A percentile compares a stretch with the other conserved stretches of the same genome.
Evolutionary conservation across 2,888 invertebrate genomes (phyloP).

Genomic region (Dastarcus helophoroides): DNA sequence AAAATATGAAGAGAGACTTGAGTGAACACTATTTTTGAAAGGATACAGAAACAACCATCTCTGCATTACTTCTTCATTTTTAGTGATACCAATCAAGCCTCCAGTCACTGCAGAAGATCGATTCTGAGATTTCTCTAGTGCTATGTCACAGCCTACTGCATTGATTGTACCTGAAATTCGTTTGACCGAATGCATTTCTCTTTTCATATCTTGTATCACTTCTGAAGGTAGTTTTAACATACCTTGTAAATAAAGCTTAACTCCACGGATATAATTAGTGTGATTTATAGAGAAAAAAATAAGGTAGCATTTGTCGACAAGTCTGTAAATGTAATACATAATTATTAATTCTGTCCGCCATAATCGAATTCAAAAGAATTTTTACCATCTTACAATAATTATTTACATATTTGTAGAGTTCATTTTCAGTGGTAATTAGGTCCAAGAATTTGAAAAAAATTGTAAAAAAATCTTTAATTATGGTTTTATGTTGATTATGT

Average conservation of each 20-base stretch:
- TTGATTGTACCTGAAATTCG: constrained; percentile 16
- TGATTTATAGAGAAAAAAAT: constrained; percentile 16
- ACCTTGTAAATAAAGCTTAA: constrained; percentile 7
- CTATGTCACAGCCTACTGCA: constrained; percentile 19
- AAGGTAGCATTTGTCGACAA: constrained; percentile 16
- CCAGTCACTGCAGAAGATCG: constrained; percentile 23
- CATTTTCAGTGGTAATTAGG: too few relatives aligned
- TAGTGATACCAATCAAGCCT: constrained; percentile 19
- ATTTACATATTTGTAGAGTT: constrained; percentile 15
- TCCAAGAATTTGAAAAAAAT: too few relatives aligned
- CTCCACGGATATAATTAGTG: constrained; percentile 6
- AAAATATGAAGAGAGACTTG: constrained; percentile 9
- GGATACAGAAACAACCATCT: constrained; percentile 18
- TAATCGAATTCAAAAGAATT: constrained; percentile 17
- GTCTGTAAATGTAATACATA: constrained; percentile 15
- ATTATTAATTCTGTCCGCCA: constrained; percentile 14
- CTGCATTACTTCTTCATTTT: constrained; percentile 22
- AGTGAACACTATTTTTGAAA: constrained; percentile 15
- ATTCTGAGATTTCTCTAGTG: constrained; percentile 22
- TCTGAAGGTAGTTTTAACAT: constrained; percentile 14
- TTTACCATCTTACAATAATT: constrained; percentile 17
- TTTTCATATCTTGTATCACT: constrained; percentile 14
- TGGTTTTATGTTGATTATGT: too few relatives aligned
- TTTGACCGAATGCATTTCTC: constrained; percentile 19
- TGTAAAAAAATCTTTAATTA: too few relatives aligned